Evolutionary conservation across 2,797 vertebrate genomes (phyloP), one percentile per base, ranked within the genome.

Genomic region (Helarctos malayanus): DNA sequence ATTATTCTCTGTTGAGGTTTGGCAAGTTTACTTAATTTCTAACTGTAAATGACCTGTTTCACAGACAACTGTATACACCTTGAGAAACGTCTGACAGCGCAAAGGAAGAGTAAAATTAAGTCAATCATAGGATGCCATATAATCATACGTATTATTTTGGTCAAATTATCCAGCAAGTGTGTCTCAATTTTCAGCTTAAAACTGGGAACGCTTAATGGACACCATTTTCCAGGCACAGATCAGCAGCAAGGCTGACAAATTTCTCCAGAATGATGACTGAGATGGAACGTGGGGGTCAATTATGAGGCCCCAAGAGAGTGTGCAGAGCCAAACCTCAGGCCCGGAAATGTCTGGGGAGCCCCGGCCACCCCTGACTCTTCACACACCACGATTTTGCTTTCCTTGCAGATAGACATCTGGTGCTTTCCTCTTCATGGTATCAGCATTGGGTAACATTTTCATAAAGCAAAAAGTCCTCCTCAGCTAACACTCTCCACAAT

Each of bases 391-490:
- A 35, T 73, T 93, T 29, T 63, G 68, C 83, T 84, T 87, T 90
- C 52, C 38, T 73, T 49, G 76, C 63, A 95, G 80, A 89, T 63
- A 95, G 79, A 95, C 57, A 83, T 96, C 54, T 93, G 75, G 69
- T 89, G 69, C 75, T 59, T 82, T 76, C 38, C 21, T 14, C 69
- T 93, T 69, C 71, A 68, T 69, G 71, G 83, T 83, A 89, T 76
- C 18, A 32, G 32, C 56, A 56, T 92, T 93, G 90, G 93, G 86
- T 85, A 78, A 92, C 56, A 88, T 92, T 89, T 91, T 92, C 65
- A 59, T 61, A 38, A 93, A 78, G 82, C 89, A 97, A 81, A 97
- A 69, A 57, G 27, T 15, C 63, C 84, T 92, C 83, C 35, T 96
- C 89, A 96, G 95, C 89, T 49, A 88, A 87, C 76, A 89, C 49